Base-by-base conservation (phyloP, 1,140 invertebrate species). In the Saccostrea echinata region DNA sequence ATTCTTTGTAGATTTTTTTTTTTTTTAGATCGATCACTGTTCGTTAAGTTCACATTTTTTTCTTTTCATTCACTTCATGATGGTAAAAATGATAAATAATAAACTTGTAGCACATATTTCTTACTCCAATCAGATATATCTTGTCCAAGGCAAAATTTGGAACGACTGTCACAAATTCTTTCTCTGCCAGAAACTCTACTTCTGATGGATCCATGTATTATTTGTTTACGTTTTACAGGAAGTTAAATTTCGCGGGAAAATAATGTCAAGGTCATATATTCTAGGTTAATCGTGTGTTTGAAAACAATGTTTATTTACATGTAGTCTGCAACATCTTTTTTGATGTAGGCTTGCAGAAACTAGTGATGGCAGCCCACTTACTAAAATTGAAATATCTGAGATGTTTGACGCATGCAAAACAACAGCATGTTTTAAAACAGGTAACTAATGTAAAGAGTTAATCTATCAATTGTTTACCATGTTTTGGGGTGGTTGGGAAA, bases 111-210 rank as follows among this genome's bases (percentile, higher is more conserved):
- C 35, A 43, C 0, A 13, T 18, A 57, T 52, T 13, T 93, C 92
- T 92, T 92, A 95, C 95, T 30, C 93, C 91, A 80, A 97, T 96
- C 84, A 97, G 91, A 92, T 96, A 95, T 30, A 96, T 94, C 88
- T 95, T 94, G 11, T 97, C 96, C 92, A 97, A 97, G 84, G 96
- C 97, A 95, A 99, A 99, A 94, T 98, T 99, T 4, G 99, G 98
- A 90, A 99, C 97, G 24, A 99, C 97, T 89, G 96, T 96, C 27
- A 99, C 96, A 71, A 96, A 94, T 93, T 97, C 96, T 89, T 98
- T 97, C 95, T 99, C 98, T 13, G 98, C 98, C 85, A 99, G 95
- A 95, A 99, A 99, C 95, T 99, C 93, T 35, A 98, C 96, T 96
- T 98, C 97, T 87, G 96, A 96, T 0, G 98, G 97, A 88, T 94